Percentiles rank a stretch among this genome's conserved stretches.
Conservation (phyloP, 2,888 invertebrate genomes). For the Steinernema scapterisci region DNA sequence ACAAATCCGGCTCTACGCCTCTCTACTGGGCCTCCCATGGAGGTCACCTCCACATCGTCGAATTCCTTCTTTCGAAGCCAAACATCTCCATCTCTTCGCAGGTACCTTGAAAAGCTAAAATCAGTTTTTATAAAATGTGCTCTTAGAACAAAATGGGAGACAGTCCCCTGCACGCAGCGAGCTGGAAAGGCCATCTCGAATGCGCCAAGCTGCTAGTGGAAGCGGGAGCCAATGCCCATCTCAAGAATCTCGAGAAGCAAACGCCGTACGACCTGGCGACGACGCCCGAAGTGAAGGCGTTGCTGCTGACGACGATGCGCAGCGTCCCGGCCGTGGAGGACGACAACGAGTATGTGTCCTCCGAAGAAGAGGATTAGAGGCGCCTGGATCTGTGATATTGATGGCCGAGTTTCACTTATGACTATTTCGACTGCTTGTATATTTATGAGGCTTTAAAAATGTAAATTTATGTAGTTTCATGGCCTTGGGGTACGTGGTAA, state of each 20-base stretch:
- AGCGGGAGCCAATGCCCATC: constrained; percentile 70
- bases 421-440: background rate
- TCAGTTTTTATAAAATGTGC: background rate
- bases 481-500: background rate
- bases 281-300: constrained; percentile 71
- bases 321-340: constrained; percentile 86
- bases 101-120: constrained; percentile 56
- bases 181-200: constrained; percentile 73
- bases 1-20: constrained; percentile 75
- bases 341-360: constrained; percentile 42
- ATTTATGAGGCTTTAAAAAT: background rate
- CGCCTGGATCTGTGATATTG: background rate
- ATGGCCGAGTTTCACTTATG: background rate
- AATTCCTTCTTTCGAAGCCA: constrained; percentile 71
- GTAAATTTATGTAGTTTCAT: background rate
- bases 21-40: constrained; percentile 76
- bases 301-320: constrained; percentile 84
- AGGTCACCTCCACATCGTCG: constrained; percentile 73
- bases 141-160: constrained; percentile 76
- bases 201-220: constrained; percentile 73
- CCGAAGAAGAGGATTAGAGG: constrained; percentile 39
- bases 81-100: constrained; percentile 71
- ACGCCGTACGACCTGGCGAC: constrained; percentile 72
- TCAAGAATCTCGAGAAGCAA: constrained; percentile 72
- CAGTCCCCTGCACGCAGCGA: constrained; percentile 75